These are phyloP conservation scores for Cordilura impudica DNA, from an alignment of 2,888 invertebrate species.

Conservation along the genomic window DNA sequence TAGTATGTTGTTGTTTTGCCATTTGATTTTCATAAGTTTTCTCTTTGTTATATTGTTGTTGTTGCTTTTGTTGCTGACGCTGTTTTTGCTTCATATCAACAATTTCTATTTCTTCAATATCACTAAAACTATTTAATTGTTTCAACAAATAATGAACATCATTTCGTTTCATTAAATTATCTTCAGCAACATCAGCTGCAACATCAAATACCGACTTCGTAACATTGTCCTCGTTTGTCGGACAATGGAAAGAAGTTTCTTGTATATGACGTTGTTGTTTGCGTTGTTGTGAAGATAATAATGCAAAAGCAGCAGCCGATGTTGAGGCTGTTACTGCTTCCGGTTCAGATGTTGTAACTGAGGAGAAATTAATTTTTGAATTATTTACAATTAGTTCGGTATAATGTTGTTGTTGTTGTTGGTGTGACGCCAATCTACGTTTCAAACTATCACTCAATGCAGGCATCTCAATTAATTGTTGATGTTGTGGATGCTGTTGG, in stretches of 20 bases:
- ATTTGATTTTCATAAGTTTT: constrained; percentile 35
- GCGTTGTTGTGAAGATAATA: constrained; percentile 36
- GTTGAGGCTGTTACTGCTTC: constrained; percentile 42
- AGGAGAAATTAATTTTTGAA: constrained; percentile 59
- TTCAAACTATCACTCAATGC: constrained; percentile 68
- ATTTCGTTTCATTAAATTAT: constrained; percentile 78
- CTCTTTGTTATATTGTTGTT: constrained; percentile 44
- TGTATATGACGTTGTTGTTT: constrained; percentile 56
- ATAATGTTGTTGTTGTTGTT: constrained; percentile 70
- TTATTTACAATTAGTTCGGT: constrained; percentile 73
- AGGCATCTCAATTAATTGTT: constrained; percentile 64
- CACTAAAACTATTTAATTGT: constrained; percentile 79
- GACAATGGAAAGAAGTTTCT: constrained; percentile 46
- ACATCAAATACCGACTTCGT: constrained; percentile 46
- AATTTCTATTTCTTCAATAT: constrained; percentile 79
- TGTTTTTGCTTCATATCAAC: constrained; percentile 77
- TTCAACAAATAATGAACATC: constrained; percentile 79
- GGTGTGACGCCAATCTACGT: constrained; percentile 66
- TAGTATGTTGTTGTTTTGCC: constrained; percentile 56
- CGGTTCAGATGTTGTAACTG: constrained; percentile 46
- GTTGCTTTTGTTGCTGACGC: constrained; percentile 65
- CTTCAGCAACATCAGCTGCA: constrained; percentile 67
- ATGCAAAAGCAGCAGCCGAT: constrained; percentile 56
- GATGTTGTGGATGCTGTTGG: constrained; percentile 64
- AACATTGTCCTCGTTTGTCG: constrained; percentile 42